phyloP scores from a whole-genome alignment of 1,140 invertebrate species.

The Araneus ventricosus region DNA sequence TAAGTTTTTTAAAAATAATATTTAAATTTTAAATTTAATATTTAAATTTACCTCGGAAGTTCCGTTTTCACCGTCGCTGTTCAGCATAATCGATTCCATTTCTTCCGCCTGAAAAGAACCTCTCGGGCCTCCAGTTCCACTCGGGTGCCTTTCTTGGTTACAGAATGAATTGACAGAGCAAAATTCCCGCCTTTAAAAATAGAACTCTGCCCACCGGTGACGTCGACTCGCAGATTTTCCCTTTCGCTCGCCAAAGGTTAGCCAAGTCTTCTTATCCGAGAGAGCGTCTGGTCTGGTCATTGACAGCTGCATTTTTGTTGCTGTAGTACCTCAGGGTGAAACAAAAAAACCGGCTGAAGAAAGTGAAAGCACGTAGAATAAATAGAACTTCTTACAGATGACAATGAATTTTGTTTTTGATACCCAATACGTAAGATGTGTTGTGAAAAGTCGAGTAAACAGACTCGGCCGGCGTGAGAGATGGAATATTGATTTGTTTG shows the following conservation, averaged over 20 bases:
- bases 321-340: neutral
- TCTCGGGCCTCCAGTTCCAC: neutral
- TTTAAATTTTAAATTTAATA: too few relatives aligned
- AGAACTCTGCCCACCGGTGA: neutral
- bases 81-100: neutral
- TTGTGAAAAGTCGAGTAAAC: too few relatives aligned
- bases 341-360: neutral
- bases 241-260: neutral
- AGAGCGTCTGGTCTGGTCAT: neutral
- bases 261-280: neutral
- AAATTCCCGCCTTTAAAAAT: constrained; percentile 26
- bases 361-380: neutral
- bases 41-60: constrained; percentile 4
- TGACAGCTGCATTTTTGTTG: constrained; percentile 3
- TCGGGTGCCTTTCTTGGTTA: neutral
- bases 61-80: neutral
- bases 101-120: neutral
- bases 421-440: too few relatives aligned
- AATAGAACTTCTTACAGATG: too few relatives aligned
- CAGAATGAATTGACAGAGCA: neutral
- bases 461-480: too few relatives aligned
- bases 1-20: too few relatives aligned
- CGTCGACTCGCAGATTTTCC: neutral
- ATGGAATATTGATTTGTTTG: too few relatives aligned
- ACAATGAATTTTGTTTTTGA: too few relatives aligned